These are phyloP conservation scores for Phalera bucephala DNA, from an alignment of 2,888 invertebrate genomes.

Conservation along the genomic window DNA sequence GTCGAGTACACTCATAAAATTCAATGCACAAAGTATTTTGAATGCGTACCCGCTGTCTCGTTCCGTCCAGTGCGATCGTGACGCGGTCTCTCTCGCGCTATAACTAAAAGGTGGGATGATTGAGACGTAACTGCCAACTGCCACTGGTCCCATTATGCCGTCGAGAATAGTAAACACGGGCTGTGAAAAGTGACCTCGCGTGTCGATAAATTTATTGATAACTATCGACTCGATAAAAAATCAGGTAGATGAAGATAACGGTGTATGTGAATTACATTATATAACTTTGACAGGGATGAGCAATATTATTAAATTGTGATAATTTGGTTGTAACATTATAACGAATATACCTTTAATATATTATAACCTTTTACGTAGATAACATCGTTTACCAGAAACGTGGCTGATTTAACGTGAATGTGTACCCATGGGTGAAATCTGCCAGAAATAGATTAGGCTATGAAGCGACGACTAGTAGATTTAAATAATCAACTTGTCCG, in stretches of 20 bases:
- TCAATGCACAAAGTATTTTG: constrained; percentile 60
- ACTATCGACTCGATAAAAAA: background rate
- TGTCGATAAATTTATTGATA: constrained; percentile 2
- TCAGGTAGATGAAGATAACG: constrained; percentile 7
- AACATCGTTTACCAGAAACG: too few relatives aligned
- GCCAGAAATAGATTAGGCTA: too few relatives aligned
- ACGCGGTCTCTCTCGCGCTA: constrained; percentile 48
- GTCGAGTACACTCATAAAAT: constrained; percentile 45
- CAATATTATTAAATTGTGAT: too few relatives aligned
- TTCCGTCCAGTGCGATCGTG: constrained; percentile 24
- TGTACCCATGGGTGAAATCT: too few relatives aligned
- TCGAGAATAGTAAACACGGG: constrained; percentile 67
- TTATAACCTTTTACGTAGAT: too few relatives aligned
- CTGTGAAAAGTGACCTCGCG: constrained; percentile 19
- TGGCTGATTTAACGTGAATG: too few relatives aligned
- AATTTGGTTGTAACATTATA: too few relatives aligned
- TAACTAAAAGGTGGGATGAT: constrained; percentile 79
- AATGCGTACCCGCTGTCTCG: constrained; percentile 56
- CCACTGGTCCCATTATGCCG: constrained; percentile 79
- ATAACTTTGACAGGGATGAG: too few relatives aligned
- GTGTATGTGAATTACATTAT: constrained; percentile 1
- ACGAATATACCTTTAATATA: too few relatives aligned
- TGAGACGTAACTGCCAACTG: constrained; percentile 81
- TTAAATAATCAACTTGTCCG: too few relatives aligned
- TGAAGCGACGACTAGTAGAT: too few relatives aligned